These are phyloP conservation scores for Ceratosolen fusciceps DNA, from an alignment of 1,140 invertebrate genomes.

Conservation along the genomic window DNA sequence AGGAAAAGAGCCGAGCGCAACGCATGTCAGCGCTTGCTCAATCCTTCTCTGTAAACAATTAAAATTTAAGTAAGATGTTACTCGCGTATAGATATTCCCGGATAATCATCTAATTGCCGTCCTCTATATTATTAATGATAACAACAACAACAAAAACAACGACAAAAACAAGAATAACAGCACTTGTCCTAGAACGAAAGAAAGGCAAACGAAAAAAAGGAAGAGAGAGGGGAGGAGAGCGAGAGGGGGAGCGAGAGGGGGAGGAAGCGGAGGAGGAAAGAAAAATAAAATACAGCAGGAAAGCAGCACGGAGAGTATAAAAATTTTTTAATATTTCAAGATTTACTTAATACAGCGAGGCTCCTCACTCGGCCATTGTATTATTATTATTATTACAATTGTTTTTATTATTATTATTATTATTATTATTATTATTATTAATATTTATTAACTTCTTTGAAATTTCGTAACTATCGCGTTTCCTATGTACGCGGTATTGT, in stretches of 20 bases:
- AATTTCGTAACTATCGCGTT: conserved; percentile 15
- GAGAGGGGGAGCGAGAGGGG: too few species aligned
- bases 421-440: too few species aligned
- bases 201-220: too few species aligned
- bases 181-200: too few species aligned
- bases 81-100: not conserved
- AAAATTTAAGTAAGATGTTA: not conserved
- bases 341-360: not conserved
- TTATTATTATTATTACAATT: too few species aligned
- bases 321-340: not conserved
- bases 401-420: not conserved
- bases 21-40: not conserved
- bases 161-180: too few species aligned
- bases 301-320: not conserved
- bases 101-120: not conserved
- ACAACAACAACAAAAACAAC: too few species aligned
- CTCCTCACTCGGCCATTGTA: not conserved
- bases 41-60: not conserved
- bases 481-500: conserved; percentile 1
- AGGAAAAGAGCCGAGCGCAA: too few species aligned
- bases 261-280: too few species aligned
- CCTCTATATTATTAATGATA: not conserved
- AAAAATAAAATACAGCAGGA: too few species aligned
- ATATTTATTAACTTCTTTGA: conserved; percentile 16
- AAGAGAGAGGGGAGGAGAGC: too few species aligned